Conservation (phyloP, 2,888 invertebrate genomes). For the Orthosia gracilis region DNA sequence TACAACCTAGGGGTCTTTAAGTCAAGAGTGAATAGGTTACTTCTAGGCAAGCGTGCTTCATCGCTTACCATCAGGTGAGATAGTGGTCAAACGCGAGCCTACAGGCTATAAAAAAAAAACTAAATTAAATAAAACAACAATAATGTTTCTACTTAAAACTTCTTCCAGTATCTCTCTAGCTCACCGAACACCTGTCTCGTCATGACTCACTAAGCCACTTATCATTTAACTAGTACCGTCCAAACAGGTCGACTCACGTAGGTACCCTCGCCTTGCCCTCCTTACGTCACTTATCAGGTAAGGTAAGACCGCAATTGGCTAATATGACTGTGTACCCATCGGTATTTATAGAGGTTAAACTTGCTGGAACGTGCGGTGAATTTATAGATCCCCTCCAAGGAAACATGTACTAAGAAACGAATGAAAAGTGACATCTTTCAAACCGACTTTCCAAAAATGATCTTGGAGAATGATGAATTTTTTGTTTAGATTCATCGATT, state of each 20-base stretch:
- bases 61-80: too few species aligned
- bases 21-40: too few species aligned
- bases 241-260: conserved; percentile 13
- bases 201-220: conserved; percentile 35
- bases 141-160: background rate
- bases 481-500: too few species aligned
- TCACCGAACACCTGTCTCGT: background rate
- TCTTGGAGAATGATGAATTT: too few species aligned
- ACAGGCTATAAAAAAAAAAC: too few species aligned
- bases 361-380: background rate
- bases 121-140: too few species aligned
- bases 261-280: conserved; percentile 51
- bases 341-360: conserved; percentile 5
- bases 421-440: too few species aligned
- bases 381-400: background rate
- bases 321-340: conserved; percentile 12
- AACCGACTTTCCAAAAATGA: too few species aligned
- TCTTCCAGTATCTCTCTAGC: background rate
- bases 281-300: conserved; percentile 37
- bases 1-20: too few species aligned
- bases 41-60: too few species aligned
- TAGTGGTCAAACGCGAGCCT: too few species aligned
- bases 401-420: too few species aligned
- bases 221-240: conserved; percentile 11
- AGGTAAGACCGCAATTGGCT: conserved; percentile 23